These are phyloP conservation scores for Otolemur crassicaudatus DNA, from an alignment of 2,797 vertebrate genomes.

Conservation along the genomic window DNA sequence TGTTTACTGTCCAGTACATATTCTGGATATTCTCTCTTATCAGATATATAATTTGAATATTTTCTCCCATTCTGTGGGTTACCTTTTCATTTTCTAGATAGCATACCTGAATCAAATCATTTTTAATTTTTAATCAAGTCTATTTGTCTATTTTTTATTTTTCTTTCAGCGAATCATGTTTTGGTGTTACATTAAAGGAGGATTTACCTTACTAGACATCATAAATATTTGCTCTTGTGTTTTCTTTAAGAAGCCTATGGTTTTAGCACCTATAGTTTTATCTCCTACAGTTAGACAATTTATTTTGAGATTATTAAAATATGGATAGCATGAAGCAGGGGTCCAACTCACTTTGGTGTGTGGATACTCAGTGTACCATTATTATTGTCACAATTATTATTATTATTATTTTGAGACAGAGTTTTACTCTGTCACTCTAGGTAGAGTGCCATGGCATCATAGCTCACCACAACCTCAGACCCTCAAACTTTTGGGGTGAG, in stretches of 20 bases:
- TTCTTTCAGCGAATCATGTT: not conserved
- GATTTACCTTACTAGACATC: not conserved
- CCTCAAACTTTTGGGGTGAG: too few relatives aligned
- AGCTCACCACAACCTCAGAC: too few relatives aligned
- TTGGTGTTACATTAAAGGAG: not conserved
- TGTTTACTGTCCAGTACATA: not conserved
- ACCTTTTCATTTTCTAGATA: not conserved
- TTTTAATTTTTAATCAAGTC: not conserved
- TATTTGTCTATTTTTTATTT: not conserved
- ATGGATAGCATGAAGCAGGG: not conserved
- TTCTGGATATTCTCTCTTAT: not conserved
- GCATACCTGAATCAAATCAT: not conserved
- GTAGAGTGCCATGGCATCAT: too few relatives aligned
- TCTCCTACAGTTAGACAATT: not conserved
- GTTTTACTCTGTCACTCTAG: too few relatives aligned
- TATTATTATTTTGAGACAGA: too few relatives aligned
- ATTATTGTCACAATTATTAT: not conserved
- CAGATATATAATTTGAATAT: not conserved
- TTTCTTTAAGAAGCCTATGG: not conserved
- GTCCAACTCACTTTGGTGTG: not conserved
- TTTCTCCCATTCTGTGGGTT: not conserved
- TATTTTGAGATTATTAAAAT: not conserved
- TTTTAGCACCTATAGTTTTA: not conserved
- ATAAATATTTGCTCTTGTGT: not conserved
- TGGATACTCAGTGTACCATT: not conserved